These are phyloP conservation scores for Grapholita molesta DNA, from an alignment of 1,140 invertebrate genomes.

Conservation along the genomic window DNA sequence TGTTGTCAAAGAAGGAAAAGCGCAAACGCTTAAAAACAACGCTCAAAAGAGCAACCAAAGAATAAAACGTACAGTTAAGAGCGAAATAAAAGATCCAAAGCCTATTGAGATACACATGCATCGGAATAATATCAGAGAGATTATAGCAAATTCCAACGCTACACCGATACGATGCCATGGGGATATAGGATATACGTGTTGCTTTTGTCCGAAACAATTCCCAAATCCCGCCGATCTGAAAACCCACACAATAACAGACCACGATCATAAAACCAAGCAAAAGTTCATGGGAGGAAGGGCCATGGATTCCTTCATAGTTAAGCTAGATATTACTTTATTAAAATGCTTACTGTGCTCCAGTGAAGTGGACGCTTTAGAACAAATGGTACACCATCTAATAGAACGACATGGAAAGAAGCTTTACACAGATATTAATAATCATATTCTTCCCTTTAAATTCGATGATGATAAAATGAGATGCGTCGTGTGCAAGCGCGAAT, in stretches of 20 bases:
- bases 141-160: slow-evolving; percentile 11
- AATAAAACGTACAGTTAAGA: not conserved
- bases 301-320: slow-evolving; percentile 20
- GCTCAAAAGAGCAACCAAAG: not conserved
- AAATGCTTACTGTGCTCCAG: slow-evolving; percentile 23
- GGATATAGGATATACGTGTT: not conserved
- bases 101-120: slow-evolving; percentile 7
- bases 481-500: slow-evolving; percentile 27
- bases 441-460: not conserved
- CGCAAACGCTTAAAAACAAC: not conserved
- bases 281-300: not conserved
- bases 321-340: slow-evolving; percentile 39
- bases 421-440: not conserved
- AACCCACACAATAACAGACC: not conserved
- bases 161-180: not conserved
- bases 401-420: not conserved
- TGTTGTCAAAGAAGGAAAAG: not conserved
- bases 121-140: not conserved
- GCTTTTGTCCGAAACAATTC: slow-evolving; percentile 1
- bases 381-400: not conserved
- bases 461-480: slow-evolving; percentile 19
- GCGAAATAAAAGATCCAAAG: not conserved
- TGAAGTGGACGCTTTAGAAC: not conserved
- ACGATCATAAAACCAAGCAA: not conserved
- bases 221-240: not conserved